Evolutionary conservation across 2,113 vertebrate species (phyloP).

Genomic region (Bujurquina vittata): DNA sequence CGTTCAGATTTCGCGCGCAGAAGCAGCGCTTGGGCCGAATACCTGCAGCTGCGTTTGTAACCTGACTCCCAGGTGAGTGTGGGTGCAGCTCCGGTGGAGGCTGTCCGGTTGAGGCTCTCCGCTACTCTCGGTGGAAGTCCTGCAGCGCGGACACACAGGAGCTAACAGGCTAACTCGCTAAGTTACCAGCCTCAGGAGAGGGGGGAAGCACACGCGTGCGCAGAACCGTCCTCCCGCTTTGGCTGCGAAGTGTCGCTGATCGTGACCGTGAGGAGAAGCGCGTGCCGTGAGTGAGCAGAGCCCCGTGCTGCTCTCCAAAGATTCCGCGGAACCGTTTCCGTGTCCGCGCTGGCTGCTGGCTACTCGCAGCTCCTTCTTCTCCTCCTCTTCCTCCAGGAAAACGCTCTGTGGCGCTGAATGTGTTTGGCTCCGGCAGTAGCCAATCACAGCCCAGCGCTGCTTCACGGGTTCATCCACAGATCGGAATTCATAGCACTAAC

Average conservation of each 20-base stretch:
- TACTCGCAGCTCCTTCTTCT: not conserved
- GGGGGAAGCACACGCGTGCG: not conserved
- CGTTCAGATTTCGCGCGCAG: not conserved
- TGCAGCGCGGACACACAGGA: not conserved
- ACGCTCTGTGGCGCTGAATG: constrained; percentile 12
- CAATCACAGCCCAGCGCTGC: constrained; percentile 41
- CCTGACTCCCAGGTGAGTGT: not conserved
- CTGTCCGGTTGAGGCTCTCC: not conserved
- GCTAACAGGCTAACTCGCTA: constrained; percentile 60
- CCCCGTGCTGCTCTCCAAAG: not conserved
- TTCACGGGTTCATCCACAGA: not conserved
- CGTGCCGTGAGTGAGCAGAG: not conserved
- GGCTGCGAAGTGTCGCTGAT: too few species aligned
- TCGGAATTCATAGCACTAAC: not conserved
- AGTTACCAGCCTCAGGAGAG: constrained; percentile 22
- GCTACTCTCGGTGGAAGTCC: not conserved
- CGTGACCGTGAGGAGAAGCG: not conserved
- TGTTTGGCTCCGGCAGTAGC: constrained; percentile 33
- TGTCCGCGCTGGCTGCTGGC: not conserved
- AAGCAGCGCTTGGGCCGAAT: not conserved
- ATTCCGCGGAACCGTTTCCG: not conserved
- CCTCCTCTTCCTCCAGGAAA: not conserved
- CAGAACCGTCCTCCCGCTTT: not conserved
- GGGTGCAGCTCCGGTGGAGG: not conserved
- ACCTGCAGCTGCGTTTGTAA: not conserved